phyloP scores from a whole-genome alignment of 2,797 vertebrate species.

The Fringilla coelebs region DNA sequence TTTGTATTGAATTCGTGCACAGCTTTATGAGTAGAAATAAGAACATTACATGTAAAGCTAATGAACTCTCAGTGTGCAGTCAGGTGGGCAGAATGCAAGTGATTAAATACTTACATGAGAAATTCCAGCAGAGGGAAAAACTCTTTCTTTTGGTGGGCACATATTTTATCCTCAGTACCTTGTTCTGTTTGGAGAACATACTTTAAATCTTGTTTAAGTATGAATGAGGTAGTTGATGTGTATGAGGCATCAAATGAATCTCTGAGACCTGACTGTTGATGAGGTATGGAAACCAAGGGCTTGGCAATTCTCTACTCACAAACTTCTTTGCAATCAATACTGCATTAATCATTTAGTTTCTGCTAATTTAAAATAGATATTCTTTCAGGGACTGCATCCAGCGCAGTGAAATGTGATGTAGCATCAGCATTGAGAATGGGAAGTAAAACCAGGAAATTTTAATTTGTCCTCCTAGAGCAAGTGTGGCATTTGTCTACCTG shows the following conservation, averaged over 20 bases:
- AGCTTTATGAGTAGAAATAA: background rate
- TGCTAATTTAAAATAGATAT: slow-evolving; percentile 22
- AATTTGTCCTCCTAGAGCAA: background rate
- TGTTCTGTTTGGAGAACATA: background rate
- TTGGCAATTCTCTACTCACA: background rate
- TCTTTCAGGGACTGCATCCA: background rate
- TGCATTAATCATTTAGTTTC: slow-evolving; percentile 47
- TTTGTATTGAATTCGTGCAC: background rate
- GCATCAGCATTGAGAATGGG: background rate
- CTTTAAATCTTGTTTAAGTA: slow-evolving; percentile 31
- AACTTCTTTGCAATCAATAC: slow-evolving; percentile 6
- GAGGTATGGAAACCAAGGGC: background rate
- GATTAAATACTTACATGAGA: background rate
- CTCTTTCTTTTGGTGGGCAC: background rate
- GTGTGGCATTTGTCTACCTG: background rate
- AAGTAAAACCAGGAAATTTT: background rate
- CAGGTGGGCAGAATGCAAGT: background rate
- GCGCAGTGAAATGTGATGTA: background rate
- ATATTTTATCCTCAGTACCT: background rate
- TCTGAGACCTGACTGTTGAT: slow-evolving; percentile 10
- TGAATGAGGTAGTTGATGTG: slow-evolving; percentile 20
- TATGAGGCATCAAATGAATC: slow-evolving; percentile 26
- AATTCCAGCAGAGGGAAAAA: background rate
- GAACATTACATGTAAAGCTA: background rate
- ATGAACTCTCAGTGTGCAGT: background rate